Evolutionary conservation across 2,113 vertebrate genomes (phyloP).

Genomic region (Empidonax alnorum): DNA sequence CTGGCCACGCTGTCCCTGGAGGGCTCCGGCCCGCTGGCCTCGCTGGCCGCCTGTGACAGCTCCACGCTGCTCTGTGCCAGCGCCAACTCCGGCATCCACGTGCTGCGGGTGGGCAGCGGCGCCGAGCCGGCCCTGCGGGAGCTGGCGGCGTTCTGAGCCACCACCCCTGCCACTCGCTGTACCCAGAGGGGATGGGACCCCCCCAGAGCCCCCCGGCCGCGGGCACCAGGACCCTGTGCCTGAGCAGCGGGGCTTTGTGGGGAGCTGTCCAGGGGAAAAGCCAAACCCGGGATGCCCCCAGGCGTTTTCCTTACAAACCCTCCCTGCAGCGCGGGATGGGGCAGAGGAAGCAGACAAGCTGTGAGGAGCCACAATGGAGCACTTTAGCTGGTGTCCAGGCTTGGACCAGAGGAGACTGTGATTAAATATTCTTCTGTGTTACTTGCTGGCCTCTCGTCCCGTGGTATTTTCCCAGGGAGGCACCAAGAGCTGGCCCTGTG

Average conservation of each 20-base stretch:
- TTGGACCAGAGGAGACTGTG: not conserved
- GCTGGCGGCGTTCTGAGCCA: constrained; percentile 72
- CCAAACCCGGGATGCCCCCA: not conserved
- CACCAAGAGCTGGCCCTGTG: fast-evolving
- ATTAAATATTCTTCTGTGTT: not conserved
- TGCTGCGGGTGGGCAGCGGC: constrained; percentile 62
- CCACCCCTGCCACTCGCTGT: fast-evolving
- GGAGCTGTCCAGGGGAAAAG: not conserved
- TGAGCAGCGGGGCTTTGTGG: not conserved
- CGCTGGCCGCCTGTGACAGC: constrained; percentile 79
- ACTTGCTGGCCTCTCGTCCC: not conserved
- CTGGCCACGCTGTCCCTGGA: constrained; percentile 83
- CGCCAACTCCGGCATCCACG: constrained; percentile 82
- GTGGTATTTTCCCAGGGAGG: not conserved
- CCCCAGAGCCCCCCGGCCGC: not conserved
- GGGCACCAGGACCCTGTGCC: not conserved
- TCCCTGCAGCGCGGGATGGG: fast-evolving
- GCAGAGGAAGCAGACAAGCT: not conserved
- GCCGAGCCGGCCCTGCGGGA: constrained; percentile 34
- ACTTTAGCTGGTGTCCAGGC: not conserved
- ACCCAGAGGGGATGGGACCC: fast-evolving
- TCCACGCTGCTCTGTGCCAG: constrained; percentile 87
- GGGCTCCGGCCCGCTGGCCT: constrained; percentile 85
- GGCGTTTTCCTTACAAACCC: not conserved
- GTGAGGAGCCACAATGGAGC: not conserved